phyloP scores from a whole-genome alignment of 2,113 vertebrate species.

The Hirundichthys speculiger region DNA sequence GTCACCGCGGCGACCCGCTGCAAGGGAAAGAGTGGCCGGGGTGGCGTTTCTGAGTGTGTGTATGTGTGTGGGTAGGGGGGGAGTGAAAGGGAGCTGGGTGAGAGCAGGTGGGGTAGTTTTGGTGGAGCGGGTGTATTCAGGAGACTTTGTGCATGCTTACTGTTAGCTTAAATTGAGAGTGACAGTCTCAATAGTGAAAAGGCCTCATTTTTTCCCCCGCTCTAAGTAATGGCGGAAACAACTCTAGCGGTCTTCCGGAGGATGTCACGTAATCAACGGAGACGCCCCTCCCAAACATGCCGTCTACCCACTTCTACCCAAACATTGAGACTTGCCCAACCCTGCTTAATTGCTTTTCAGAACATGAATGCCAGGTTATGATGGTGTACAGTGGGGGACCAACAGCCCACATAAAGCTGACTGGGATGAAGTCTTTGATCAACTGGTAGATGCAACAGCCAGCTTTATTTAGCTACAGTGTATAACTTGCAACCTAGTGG shows the following conservation, averaged over 20 bases:
- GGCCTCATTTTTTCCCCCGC: conserved; percentile 83
- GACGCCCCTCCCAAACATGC: conserved; percentile 42
- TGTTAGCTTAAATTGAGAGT: conserved; percentile 97
- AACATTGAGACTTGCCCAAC: no score
- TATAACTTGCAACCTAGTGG: no score
- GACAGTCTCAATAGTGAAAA: conserved; percentile 99
- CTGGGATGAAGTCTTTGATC: conserved; percentile 1
- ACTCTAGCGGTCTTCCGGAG: conserved; percentile 94
- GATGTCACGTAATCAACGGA: conserved; percentile 93
- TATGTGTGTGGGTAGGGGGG: neutral
- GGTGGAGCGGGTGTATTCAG: conserved; percentile 83
- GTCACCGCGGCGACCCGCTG: conserved; percentile 92
- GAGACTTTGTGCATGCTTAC: conserved; percentile 94
- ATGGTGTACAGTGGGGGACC: conserved; percentile 76
- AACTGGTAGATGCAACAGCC: conserved; percentile 8
- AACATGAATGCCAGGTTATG: conserved; percentile 60
- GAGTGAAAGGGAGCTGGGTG: conserved; percentile 21
- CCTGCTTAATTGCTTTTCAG: conserved; percentile 11
- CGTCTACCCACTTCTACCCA: conserved; percentile 10
- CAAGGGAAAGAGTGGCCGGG: conserved; percentile 79
- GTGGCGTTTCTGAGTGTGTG: conserved; percentile 21
- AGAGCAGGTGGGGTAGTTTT: conserved; percentile 75
- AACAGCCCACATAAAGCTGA: conserved; percentile 45
- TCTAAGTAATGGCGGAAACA: conserved; percentile 97
- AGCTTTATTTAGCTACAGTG: no score